phyloP scores from a whole-genome alignment of 2,797 vertebrate genomes.

The Sebastes wilsoni region DNA sequence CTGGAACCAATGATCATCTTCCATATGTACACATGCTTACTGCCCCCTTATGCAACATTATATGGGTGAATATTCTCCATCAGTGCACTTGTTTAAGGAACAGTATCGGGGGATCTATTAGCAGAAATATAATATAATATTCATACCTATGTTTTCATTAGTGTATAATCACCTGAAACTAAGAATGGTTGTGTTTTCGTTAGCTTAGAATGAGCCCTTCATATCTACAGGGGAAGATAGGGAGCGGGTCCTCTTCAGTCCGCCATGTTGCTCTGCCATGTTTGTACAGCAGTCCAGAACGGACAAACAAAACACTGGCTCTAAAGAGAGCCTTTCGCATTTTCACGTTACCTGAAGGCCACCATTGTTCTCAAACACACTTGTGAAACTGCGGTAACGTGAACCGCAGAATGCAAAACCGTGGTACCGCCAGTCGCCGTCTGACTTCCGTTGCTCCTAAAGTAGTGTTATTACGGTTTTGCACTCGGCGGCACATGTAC shows the following conservation, averaged over 20 bases:
- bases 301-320: background rate
- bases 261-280: background rate
- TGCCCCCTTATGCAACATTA: background rate
- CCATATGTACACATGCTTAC: background rate
- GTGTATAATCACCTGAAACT: too few relatives aligned
- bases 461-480: too few relatives aligned
- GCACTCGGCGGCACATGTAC: background rate
- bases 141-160: too few relatives aligned
- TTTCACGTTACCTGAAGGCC: background rate
- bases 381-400: background rate
- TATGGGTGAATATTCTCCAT: background rate
- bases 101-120: background rate
- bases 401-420: background rate
- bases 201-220: too few relatives aligned
- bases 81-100: background rate
- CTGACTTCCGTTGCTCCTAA: background rate
- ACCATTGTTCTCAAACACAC: background rate
- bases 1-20: background rate
- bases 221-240: too few relatives aligned
- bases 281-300: rapidly evolving
- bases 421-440: background rate
- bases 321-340: rapidly evolving
- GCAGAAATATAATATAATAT: too few relatives aligned
- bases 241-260: too few relatives aligned
- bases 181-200: too few relatives aligned